Conservation (phyloP, 2,113 vertebrate genomes). For the Ondatra zibethicus region DNA sequence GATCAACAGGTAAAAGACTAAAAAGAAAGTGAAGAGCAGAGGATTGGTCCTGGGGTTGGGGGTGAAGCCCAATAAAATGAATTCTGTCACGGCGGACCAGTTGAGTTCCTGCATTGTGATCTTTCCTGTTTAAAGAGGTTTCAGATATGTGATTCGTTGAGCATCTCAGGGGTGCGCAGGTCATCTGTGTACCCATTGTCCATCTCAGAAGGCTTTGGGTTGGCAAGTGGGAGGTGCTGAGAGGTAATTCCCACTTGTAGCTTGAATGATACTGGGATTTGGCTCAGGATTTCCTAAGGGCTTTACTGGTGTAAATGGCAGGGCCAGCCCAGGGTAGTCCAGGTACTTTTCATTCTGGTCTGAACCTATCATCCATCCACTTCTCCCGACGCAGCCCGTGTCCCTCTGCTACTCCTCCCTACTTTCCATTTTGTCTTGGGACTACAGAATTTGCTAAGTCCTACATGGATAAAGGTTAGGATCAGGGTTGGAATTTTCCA, state of each 20-base stretch:
- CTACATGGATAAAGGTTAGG: conserved; percentile 9
- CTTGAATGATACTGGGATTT: not conserved
- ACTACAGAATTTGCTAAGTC: not conserved
- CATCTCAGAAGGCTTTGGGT: not conserved
- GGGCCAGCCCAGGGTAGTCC: not conserved
- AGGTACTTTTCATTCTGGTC: not conserved
- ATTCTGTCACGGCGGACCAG: conserved; percentile 59
- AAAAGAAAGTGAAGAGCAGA: conserved; percentile 71
- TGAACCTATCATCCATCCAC: not conserved
- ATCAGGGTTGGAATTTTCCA: not conserved
- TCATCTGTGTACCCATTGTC: not conserved
- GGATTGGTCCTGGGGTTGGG: conserved; percentile 20
- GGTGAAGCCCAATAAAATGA: conserved; percentile 71
- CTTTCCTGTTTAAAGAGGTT: conserved; percentile 58
- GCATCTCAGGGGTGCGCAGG: not conserved
- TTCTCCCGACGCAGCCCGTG: not conserved
- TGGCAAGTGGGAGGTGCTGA: not conserved
- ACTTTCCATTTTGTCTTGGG: conserved; percentile 14
- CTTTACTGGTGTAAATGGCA: not conserved
- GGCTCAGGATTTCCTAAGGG: not conserved
- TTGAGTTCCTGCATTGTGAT: conserved; percentile 57
- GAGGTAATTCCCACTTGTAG: not conserved
- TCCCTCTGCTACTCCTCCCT: not conserved
- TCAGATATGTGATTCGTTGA: not conserved
- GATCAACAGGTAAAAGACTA: conserved; percentile 69